A percentile compares a stretch with the other conserved stretches of the same genome.
These are phyloP conservation scores for Microctenopoma steveboyesi DNA, from an alignment of 2,797 vertebrate species.

Conservation along the genomic window DNA sequence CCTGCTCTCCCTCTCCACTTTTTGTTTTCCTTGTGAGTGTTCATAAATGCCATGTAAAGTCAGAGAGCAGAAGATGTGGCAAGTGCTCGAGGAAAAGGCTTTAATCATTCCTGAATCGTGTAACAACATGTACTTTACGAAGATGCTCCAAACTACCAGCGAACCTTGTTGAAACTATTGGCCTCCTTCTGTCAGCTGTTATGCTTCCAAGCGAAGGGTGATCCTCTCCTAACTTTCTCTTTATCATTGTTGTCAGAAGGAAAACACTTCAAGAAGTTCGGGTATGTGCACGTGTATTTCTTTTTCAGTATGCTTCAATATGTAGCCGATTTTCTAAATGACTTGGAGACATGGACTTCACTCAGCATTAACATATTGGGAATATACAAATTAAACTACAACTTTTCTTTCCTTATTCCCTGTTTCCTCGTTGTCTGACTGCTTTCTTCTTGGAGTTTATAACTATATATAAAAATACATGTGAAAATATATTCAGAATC, in stretches of 20 bases:
- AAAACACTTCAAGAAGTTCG: slow-evolving; percentile 7
- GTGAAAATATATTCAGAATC: neutral
- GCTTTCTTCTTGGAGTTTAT: too few species aligned
- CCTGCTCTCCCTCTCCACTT: slow-evolving; percentile 48
- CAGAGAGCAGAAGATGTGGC: slow-evolving; percentile 67
- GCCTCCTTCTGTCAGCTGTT: slow-evolving; percentile 41
- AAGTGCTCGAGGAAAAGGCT: slow-evolving; percentile 59
- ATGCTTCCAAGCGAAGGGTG: slow-evolving; percentile 24
- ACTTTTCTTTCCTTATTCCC: too few species aligned
- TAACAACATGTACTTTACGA: slow-evolving; percentile 52
- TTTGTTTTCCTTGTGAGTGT: slow-evolving; percentile 72
- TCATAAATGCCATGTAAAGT: slow-evolving; percentile 76
- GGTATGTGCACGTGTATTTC: neutral
- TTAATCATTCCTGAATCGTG: slow-evolving; percentile 62
- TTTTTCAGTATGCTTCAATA: neutral
- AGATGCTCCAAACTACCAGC: slow-evolving; percentile 44
- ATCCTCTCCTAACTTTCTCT: slow-evolving; percentile 8
- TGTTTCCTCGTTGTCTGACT: too few species aligned
- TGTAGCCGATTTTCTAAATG: neutral
- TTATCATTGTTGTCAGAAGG: slow-evolving; percentile 23
- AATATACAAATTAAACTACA: too few species aligned
- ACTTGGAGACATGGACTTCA: neutral
- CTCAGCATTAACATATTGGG: neutral
- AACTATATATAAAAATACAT: too few species aligned
- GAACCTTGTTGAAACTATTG: slow-evolving; percentile 48